Percentiles rank a stretch among this genome's conserved stretches.
These are phyloP conservation scores for Daphoenositta chrysoptera DNA, from an alignment of 2,113 vertebrate species.

Conservation along the genomic window DNA sequence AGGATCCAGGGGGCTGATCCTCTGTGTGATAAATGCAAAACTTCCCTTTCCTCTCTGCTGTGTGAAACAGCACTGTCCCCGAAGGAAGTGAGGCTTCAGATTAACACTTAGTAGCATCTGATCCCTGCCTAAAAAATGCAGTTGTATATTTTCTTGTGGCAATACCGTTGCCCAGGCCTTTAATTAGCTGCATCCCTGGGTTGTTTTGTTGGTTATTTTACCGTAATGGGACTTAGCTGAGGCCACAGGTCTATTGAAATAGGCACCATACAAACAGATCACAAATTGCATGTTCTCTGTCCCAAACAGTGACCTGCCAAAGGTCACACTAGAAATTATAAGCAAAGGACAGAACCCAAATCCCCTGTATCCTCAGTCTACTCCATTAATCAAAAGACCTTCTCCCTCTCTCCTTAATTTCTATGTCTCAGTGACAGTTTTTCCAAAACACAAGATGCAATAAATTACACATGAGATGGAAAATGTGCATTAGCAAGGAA, in stretches of 20 bases:
- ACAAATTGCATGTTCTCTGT: not conserved
- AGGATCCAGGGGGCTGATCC: not conserved
- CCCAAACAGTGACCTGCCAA: not conserved
- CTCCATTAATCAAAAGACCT: not conserved
- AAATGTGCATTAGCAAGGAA: not conserved
- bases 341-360: not conserved
- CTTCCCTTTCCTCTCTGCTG: slow-evolving; percentile 28
- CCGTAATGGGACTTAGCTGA: not conserved
- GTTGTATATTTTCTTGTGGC: not conserved
- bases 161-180: not conserved
- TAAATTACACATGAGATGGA: not conserved
- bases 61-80: not conserved
- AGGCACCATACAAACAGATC: not conserved
- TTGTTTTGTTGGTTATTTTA: not conserved
- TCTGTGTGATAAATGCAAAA: not conserved
- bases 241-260: not conserved
- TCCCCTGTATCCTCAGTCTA: not conserved
- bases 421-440: not conserved
- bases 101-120: not conserved
- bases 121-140: not conserved
- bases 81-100: slow-evolving; percentile 1
- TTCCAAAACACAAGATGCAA: not conserved
- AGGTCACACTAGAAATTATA: not conserved
- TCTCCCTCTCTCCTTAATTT: not conserved
- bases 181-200: not conserved